Evolutionary conservation across 2,797 vertebrate genomes (phyloP).

Genomic region (Myotis pilosus): DNA sequence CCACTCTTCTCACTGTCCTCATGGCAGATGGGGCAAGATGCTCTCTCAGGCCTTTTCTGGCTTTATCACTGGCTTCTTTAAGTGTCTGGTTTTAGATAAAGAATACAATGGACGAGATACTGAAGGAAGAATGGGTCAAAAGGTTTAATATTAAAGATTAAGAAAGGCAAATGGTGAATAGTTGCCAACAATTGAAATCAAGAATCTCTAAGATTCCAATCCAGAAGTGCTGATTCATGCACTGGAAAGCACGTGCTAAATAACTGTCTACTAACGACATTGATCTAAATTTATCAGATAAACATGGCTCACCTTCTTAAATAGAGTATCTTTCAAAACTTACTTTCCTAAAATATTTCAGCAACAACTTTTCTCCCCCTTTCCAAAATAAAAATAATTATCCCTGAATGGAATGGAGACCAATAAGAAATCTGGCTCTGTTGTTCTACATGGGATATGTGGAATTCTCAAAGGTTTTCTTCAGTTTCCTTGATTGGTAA

Average conservation of each 20-base stretch:
- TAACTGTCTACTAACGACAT: background rate
- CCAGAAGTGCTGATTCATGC: background rate
- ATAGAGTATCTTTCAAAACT: background rate
- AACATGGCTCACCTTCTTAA: background rate
- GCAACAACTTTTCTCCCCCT: background rate
- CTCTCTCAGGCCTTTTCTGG: background rate
- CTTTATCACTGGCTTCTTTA: background rate
- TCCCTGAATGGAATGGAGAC: slow-evolving; percentile 20
- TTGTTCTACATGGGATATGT: background rate
- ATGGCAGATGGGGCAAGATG: background rate
- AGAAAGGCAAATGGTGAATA: background rate
- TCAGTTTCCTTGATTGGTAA: background rate
- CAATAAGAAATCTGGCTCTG: background rate
- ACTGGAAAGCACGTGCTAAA: background rate
- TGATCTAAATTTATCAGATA: background rate
- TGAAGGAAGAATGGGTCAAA: background rate
- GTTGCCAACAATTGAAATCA: background rate
- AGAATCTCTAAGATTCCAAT: background rate
- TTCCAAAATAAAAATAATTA: background rate
- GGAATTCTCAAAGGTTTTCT: slow-evolving; percentile 14
- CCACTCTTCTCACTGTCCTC: background rate
- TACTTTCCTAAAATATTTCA: background rate
- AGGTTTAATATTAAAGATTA: background rate
- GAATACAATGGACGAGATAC: background rate
- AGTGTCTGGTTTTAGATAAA: background rate